Evolutionary conservation across 2,113 vertebrate species (phyloP), one percentile per base, ranked within the genome.

Genomic region (Scolopax mira): DNA sequence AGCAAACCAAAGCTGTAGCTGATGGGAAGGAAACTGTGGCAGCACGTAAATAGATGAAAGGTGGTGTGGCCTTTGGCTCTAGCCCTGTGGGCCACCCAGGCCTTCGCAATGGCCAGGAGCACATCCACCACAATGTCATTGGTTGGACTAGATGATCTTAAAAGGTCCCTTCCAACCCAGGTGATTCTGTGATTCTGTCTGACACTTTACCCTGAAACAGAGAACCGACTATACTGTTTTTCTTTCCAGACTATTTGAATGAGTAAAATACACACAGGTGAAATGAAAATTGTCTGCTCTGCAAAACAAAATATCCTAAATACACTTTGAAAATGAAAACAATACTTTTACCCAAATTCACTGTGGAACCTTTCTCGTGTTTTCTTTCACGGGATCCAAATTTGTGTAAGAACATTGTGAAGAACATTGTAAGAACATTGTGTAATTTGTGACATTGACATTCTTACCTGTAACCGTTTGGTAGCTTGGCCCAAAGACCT

Each of bases 401-500:
- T 28, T 33, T 58, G 13, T 5, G 1, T 22, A 28, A 77, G 41
- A 91, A 3, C n/a, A n/a, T n/a, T n/a, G n/a, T n/a, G n/a, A n/a
- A n/a, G n/a, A n/a, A n/a, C n/a, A n/a, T n/a, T n/a, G n/a, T n/a
- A n/a, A n/a, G n/a, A n/a, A n/a, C n/a, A n/a, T n/a, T n/a, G n/a
- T n/a, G n/a, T n/a, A n/a, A n/a, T n/a, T n/a, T n/a, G n/a, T n/a
- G n/a, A n/a, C n/a, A n/a, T n/a, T n/a, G n/a, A 24, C 17, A 9
- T 31, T 77, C 97, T 98, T 95, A 99, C 99, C 99, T 99, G 98
- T 71, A 99, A 90, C 87, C 99, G 97, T 92, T 98, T 99, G 96
- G 98, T 98, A 67, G 98, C 98, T 95, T 99, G 99, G 71, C 98
- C 98, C 41, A 99, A 97, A 15, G 99, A 99, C 57, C 99, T 96